Percentiles rank a stretch among this genome's conserved stretches.
Evolutionary conservation across 2,797 vertebrate genomes (phyloP).

Genomic region (Propithecus perrieri): DNA sequence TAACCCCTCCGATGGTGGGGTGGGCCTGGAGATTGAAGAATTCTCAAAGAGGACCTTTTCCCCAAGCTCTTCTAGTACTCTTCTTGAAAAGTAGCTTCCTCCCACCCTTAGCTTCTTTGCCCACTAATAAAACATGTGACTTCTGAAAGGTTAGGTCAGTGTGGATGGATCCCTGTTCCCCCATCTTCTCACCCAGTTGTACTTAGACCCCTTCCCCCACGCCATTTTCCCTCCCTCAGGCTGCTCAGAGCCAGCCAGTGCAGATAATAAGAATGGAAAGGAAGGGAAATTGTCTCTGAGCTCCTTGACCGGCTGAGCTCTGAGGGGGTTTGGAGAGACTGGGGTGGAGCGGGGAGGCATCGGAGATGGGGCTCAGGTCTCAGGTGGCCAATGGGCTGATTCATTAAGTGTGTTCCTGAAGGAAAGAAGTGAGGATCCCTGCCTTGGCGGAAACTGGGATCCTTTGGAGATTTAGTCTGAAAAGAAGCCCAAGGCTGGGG

Average conservation of each 20-base stretch:
- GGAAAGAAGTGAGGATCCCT: conserved; percentile 39
- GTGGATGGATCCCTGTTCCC: not conserved
- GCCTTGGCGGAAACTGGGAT: conserved; percentile 16
- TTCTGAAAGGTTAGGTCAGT: not conserved
- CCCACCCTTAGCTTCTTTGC: not conserved
- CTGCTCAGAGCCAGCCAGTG: conserved; percentile 33
- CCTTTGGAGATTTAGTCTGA: conserved; percentile 26
- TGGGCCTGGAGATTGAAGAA: not conserved
- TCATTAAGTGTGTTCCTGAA: conserved; percentile 77
- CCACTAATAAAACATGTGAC: conserved; percentile 62
- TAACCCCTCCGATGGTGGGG: not conserved
- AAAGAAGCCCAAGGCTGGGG: conserved; percentile 17
- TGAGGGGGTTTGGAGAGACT: not conserved
- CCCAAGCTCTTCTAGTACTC: not conserved
- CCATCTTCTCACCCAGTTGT: not conserved
- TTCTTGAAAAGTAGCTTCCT: not conserved
- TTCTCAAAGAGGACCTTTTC: conserved; percentile 16
- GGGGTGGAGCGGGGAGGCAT: not conserved
- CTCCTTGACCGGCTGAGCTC: conserved; percentile 76
- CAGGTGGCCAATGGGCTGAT: conserved; percentile 69
- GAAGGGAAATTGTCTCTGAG: conserved; percentile 64
- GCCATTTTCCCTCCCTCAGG: not conserved
- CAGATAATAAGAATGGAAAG: conserved; percentile 56
- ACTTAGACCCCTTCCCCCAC: not conserved
- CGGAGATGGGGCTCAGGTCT: conserved; percentile 25